These are phyloP conservation scores for Oryzaephilus surinamensis DNA, from an alignment of 1,140 invertebrate genomes.

Conservation along the genomic window DNA sequence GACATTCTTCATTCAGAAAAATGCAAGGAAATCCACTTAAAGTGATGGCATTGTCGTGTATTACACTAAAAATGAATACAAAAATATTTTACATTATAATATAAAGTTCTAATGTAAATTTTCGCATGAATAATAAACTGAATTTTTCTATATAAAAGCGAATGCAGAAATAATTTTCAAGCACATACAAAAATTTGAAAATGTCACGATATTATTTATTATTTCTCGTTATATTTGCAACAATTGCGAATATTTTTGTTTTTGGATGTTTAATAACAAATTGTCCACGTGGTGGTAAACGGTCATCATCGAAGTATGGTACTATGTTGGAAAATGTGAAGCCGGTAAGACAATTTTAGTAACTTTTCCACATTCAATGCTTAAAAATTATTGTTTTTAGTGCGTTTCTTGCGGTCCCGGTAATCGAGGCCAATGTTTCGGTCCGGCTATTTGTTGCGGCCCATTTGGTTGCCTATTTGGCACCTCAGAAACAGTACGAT, in stretches of 20 bases:
- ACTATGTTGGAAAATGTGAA: conserved; percentile 28
- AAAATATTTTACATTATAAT: not conserved
- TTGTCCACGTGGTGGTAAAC: conserved; percentile 43
- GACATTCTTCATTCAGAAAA: conserved; percentile 45
- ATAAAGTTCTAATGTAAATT: not conserved
- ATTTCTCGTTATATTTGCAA: not conserved
- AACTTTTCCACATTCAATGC: too few relatives aligned
- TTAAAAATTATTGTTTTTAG: conserved; percentile 30
- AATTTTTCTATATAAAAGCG: not conserved
- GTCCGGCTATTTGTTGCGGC: conserved; percentile 43
- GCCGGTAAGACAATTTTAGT: conserved; percentile 28
- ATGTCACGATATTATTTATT: too few relatives aligned
- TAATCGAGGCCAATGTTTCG: conserved; percentile 41
- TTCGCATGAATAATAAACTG: not conserved
- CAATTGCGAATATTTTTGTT: conserved; percentile 9
- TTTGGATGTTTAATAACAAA: conserved; percentile 43
- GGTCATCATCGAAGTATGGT: conserved; percentile 24
- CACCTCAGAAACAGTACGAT: conserved; percentile 39
- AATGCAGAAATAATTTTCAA: not conserved
- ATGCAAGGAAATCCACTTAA: too few relatives aligned
- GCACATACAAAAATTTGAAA: not conserved
- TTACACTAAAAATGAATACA: too few relatives aligned
- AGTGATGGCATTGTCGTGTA: too few relatives aligned
- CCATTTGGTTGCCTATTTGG: conserved; percentile 42
- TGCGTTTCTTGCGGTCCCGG: conserved; percentile 41